Evolutionary conservation across 2,888 invertebrate species (phyloP), one percentile per base, ranked within the genome.

Genomic region (Macroteleia sp.): DNA sequence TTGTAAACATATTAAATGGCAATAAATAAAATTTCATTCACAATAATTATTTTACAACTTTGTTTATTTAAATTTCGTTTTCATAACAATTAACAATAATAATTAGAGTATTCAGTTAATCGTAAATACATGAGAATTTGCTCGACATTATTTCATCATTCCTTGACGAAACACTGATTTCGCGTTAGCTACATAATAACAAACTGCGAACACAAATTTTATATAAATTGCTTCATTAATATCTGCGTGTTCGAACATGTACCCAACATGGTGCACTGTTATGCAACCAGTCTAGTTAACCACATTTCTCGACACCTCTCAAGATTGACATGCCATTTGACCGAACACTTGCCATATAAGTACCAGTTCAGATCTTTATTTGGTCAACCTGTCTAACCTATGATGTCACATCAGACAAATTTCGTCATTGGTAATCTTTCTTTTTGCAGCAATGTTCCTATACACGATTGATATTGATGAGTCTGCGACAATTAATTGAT

Each of bases 201-300:
- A 19, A 50, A 52, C 42, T 32, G n/a, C 16, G 52, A 52, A 52
- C 34, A 66, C 52, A 54, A 44, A 66, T 54, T 66, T 54, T 34
- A 66, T 66, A 66, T 54, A 64, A 52, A 66, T 66, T 66, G 54
- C 66, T 66, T 66, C 54, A 66, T 66, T 66, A 66, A 66, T 54
- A 34, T 20, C 22, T 44, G 20, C 50, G 20, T 59, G 32, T 22
- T 42, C 52, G 20, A 50, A 34, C 28, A 6, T 8, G 17, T 39
- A 17, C 9, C 17, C 20, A 4, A 16, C n/a, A 14, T 32, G 25
- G 41, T 30, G 41, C 50, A 36, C 19, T 17, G 17, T 64, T 64
- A 12, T 44, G 32, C 44, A 64, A 64, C 20, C 28, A 50, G 25
- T 44, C 64, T 54, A 64, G 39, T 50, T 64, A 54, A 34, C 34